These are phyloP conservation scores for Dermochelys coriacea DNA, from an alignment of 2,797 vertebrate species.

Conservation along the genomic window DNA sequence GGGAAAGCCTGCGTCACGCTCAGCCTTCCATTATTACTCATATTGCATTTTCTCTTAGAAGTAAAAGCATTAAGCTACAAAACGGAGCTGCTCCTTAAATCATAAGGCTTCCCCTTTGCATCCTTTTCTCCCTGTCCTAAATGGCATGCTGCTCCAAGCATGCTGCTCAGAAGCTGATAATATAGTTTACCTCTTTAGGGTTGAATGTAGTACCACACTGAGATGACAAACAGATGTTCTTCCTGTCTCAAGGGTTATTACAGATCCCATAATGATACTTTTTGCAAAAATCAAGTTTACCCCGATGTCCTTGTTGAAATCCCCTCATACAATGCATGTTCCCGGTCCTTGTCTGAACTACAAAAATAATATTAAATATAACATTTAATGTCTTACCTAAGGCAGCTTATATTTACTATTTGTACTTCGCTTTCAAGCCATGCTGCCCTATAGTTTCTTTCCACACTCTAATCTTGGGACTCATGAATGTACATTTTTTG, in stretches of 20 bases:
- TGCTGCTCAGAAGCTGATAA: not conserved
- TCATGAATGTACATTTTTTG: not conserved
- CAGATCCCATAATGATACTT: not conserved
- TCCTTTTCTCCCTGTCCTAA: not conserved
- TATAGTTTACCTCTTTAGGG: conserved; percentile 5
- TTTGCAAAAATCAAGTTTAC: conserved; percentile 20
- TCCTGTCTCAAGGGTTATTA: not conserved
- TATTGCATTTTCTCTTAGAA: not conserved
- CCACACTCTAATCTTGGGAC: not conserved
- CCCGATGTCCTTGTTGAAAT: not conserved
- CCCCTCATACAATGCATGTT: not conserved
- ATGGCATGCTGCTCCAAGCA: not conserved
- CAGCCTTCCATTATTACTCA: not conserved
- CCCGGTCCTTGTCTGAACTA: not conserved
- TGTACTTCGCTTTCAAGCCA: not conserved
- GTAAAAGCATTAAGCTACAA: not conserved
- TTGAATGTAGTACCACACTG: not conserved
- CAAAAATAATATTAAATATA: not conserved
- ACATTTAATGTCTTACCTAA: not conserved
- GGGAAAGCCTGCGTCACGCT: not conserved
- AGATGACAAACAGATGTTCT: not conserved
- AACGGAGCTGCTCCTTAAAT: not conserved
- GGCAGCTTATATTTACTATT: not conserved
- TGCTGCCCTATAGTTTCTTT: not conserved
- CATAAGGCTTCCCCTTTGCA: not conserved